These are phyloP conservation scores for Nomada goodeniana DNA, from an alignment of 2,888 invertebrate species.

Conservation along the genomic window DNA sequence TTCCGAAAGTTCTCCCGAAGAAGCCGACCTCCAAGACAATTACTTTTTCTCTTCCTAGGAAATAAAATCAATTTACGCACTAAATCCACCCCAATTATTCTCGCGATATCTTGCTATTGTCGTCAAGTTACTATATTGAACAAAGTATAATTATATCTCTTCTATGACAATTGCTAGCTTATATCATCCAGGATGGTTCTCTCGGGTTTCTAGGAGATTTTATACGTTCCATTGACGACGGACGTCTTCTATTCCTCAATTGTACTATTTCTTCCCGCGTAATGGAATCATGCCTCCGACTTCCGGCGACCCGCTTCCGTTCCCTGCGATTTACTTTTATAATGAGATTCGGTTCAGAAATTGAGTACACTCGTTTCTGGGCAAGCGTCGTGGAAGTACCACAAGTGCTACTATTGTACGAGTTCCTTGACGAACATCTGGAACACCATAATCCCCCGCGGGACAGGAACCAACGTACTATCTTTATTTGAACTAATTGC, in stretches of 20 bases:
- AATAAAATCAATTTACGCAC: neutral
- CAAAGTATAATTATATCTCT: neutral
- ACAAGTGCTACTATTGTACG: conserved; percentile 79
- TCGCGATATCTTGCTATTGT: neutral
- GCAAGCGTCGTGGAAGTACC: conserved; percentile 71
- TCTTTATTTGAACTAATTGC: conserved; percentile 33
- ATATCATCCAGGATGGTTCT: neutral
- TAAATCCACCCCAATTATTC: neutral
- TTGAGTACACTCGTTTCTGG: conserved; percentile 54
- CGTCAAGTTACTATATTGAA: too few species aligned
- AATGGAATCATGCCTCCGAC: conserved; percentile 9
- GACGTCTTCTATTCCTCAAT: neutral
- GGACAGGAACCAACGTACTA: conserved; percentile 32
- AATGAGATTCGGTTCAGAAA: conserved; percentile 67
- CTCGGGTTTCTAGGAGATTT: neutral
- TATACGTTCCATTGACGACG: too few species aligned
- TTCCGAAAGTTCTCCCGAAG: neutral
- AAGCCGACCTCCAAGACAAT: neutral
- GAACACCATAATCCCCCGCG: conserved; percentile 60
- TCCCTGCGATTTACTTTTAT: conserved; percentile 49
- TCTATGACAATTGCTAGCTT: neutral
- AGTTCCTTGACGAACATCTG: conserved; percentile 72
- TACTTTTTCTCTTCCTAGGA: neutral
- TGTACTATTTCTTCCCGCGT: neutral
- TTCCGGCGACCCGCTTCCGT: conserved; percentile 47